Conservation (phyloP, 2,113 vertebrate species). For the Myxocyprinus asiaticus region DNA sequence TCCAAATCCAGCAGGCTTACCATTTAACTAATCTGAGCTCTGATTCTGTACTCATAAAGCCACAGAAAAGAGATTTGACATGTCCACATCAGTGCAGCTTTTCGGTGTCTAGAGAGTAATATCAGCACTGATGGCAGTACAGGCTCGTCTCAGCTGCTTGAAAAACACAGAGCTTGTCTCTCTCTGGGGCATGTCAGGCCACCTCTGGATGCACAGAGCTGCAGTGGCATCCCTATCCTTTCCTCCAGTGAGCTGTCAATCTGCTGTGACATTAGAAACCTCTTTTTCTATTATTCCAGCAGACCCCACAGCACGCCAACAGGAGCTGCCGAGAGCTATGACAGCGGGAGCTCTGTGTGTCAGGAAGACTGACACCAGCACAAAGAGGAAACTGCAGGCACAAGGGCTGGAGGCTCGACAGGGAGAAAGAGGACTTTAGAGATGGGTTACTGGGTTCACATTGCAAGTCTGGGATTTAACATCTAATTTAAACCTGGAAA, state of each 20-base stretch:
- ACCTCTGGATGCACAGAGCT: not conserved
- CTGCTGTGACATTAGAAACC: constrained; percentile 21
- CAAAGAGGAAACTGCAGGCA: constrained; percentile 61
- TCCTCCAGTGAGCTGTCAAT: constrained; percentile 34
- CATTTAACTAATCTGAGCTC: not conserved
- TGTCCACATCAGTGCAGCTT: not conserved
- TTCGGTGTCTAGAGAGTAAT: constrained; percentile 3
- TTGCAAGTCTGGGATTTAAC: too few species aligned
- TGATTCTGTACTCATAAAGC: not conserved
- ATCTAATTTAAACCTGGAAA: too few species aligned
- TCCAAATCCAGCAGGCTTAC: not conserved
- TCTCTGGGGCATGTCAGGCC: constrained; percentile 24
- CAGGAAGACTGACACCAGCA: constrained; percentile 66
- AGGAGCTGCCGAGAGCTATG: constrained; percentile 20
- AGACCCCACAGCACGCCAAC: constrained; percentile 38
- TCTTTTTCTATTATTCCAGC: constrained; percentile 38
- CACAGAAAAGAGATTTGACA: constrained; percentile 6
- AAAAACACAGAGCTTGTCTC: constrained; percentile 1
- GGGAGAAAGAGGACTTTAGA: not conserved
- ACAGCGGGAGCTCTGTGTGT: constrained; percentile 49
- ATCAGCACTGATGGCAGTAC: not conserved
- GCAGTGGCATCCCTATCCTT: constrained; percentile 8
- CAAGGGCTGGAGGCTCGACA: constrained; percentile 70
- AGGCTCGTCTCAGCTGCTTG: constrained; percentile 4
- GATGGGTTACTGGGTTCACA: too few species aligned